phyloP scores from a whole-genome alignment of 2,797 vertebrate species.

The Malacoctenus gilli region DNA sequence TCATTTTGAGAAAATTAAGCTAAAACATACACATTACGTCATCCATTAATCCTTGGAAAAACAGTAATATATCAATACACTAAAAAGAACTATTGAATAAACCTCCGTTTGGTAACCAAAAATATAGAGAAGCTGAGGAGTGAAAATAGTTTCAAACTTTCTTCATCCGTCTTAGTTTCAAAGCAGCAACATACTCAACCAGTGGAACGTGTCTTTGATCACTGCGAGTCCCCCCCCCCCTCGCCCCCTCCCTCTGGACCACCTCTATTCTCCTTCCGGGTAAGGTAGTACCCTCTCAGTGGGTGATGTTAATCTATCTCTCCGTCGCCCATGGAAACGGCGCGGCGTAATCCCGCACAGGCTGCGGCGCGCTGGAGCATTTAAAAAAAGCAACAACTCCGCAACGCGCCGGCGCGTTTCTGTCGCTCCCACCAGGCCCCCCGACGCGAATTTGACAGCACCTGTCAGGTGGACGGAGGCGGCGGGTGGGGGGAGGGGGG shows the following conservation, averaged over 20 bases:
- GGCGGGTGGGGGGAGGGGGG: background rate
- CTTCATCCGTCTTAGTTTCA: too few species aligned
- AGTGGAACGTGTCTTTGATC: conserved; percentile 1
- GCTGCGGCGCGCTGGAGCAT: conserved; percentile 34
- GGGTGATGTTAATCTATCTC: conserved; percentile 73
- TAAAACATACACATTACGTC: too few species aligned
- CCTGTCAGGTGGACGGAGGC: background rate
- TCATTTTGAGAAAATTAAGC: too few species aligned
- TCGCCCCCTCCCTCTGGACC: conserved; percentile 26
- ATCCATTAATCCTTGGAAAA: too few species aligned
- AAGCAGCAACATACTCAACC: background rate
- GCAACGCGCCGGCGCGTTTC: background rate
- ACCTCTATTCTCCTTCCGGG: conserved; percentile 57
- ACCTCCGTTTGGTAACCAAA: too few species aligned
- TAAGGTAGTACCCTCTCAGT: conserved; percentile 33
- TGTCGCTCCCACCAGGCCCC: background rate
- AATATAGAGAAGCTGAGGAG: too few species aligned
- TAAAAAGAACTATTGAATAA: too few species aligned
- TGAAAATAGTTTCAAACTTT: too few species aligned
- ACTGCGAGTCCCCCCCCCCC: conserved; percentile 24
- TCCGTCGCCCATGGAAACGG: conserved; percentile 73
- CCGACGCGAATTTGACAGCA: conserved; percentile 4
- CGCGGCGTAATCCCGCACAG: conserved; percentile 64
- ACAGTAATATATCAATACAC: too few species aligned
- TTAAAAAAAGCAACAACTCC: conserved; percentile 47